Evolutionary conservation across 2,888 invertebrate species (phyloP).

Genomic region (Marasmarcha lunaedactyla): DNA sequence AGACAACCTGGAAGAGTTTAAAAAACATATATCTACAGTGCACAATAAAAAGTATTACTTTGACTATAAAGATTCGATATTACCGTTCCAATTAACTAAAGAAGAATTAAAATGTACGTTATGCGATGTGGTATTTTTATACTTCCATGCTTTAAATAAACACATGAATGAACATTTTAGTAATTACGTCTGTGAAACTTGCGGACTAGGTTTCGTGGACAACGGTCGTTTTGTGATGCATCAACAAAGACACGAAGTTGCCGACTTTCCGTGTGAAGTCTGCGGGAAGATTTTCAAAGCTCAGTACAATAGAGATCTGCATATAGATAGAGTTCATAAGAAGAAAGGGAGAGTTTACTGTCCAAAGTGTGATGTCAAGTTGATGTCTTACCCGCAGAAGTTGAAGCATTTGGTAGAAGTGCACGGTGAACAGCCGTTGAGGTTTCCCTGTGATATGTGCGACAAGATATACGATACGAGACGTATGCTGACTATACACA

Average conservation of each 20-base stretch:
- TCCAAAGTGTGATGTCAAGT: conserved; percentile 47
- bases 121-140: conserved; percentile 35
- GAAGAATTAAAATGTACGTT: conserved; percentile 41
- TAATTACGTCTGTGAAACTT: conserved; percentile 54
- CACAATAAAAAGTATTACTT: conserved; percentile 48
- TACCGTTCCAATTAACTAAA: conserved; percentile 41
- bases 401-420: conserved; percentile 52
- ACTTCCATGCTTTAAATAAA: conserved; percentile 38
- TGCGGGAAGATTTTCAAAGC: conserved; percentile 53
- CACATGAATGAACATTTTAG: conserved; percentile 58
- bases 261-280: conserved; percentile 42
- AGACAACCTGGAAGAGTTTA: conserved; percentile 36
- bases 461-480: conserved; percentile 43
- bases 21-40: conserved; percentile 29
- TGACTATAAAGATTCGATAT: conserved; percentile 35
- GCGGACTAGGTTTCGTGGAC: conserved; percentile 43
- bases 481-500: conserved; percentile 44
- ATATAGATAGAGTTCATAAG: conserved; percentile 41
- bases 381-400: conserved; percentile 57
- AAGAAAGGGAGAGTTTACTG: conserved; percentile 50
- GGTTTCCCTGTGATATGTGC: conserved; percentile 42
- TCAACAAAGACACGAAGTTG: conserved; percentile 32
- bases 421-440: conserved; percentile 46
- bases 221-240: conserved; percentile 47
- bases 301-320: conserved; percentile 32